Evolutionary conservation across 2,888 invertebrate genomes (phyloP).

Genomic region (Theristus sp.): DNA sequence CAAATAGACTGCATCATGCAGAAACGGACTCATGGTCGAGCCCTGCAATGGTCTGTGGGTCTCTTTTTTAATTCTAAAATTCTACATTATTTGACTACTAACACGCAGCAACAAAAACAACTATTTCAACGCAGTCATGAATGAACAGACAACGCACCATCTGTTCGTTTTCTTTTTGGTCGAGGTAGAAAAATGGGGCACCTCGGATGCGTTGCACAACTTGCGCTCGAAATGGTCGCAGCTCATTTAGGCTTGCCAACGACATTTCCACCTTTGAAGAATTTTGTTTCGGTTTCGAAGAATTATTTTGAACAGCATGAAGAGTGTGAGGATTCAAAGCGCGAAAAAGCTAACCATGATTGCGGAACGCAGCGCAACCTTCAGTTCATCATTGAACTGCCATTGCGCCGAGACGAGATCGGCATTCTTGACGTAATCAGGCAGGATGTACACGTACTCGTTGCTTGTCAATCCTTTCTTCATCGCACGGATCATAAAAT

Average conservation of each 20-base stretch:
- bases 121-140: too few species aligned
- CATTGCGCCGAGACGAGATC: background rate
- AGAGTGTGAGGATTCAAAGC: too few species aligned
- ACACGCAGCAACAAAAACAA: too few species aligned
- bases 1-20: constrained; percentile 5
- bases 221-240: background rate
- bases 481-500: background rate
- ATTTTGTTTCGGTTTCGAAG: too few species aligned
- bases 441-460: background rate
- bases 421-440: background rate
- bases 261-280: background rate
- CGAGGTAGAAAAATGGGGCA: background rate
- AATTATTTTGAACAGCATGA: too few species aligned
- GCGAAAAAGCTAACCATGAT: background rate
- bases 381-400: background rate
- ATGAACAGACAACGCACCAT: too few species aligned
- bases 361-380: background rate
- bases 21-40: constrained; percentile 3
- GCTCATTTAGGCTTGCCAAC: background rate
- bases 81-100: too few species aligned
- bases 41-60: background rate
- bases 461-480: background rate
- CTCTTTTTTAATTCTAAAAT: background rate
- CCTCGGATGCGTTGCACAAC: background rate
- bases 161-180: background rate